Conservation (phyloP, 2,797 vertebrate genomes). For the Eulemur albifrons region DNA sequence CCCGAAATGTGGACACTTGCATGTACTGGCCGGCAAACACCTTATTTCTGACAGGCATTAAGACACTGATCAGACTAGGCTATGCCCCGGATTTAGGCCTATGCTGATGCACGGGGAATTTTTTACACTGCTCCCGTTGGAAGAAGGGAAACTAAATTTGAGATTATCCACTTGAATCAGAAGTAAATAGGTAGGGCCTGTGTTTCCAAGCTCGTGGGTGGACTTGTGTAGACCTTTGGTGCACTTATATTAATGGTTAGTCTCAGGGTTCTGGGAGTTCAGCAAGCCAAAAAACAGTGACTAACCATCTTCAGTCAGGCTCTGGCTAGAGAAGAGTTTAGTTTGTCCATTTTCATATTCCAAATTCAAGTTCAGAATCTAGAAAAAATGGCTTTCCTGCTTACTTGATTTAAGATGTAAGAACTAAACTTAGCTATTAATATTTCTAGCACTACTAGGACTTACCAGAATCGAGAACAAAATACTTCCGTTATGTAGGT, state of each 20-base stretch:
- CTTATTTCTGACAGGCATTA: background rate
- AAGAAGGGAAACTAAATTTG: constrained; percentile 35
- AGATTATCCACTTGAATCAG: background rate
- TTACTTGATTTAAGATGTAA: constrained; percentile 9
- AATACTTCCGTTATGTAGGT: background rate
- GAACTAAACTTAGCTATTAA: constrained; percentile 27
- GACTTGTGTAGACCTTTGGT: background rate
- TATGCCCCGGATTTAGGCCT: background rate
- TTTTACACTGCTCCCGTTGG: background rate
- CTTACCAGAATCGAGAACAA: background rate
- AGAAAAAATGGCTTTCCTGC: background rate
- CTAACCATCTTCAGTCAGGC: background rate
- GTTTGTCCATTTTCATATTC: constrained; percentile 50
- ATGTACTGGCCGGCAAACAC: background rate
- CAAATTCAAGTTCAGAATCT: constrained; percentile 25
- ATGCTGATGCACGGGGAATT: background rate
- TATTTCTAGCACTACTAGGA: constrained; percentile 22
- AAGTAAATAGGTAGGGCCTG: background rate
- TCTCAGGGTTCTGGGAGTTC: background rate
- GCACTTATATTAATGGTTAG: background rate
- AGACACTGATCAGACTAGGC: background rate
- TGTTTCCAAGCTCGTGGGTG: constrained; percentile 2
- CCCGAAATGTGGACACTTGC: background rate
- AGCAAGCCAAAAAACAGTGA: constrained; percentile 14
- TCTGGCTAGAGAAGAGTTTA: constrained; percentile 12